Evolutionary conservation across 2,888 invertebrate species (phyloP).

Genomic region (Agriopis aurantiaria): DNA sequence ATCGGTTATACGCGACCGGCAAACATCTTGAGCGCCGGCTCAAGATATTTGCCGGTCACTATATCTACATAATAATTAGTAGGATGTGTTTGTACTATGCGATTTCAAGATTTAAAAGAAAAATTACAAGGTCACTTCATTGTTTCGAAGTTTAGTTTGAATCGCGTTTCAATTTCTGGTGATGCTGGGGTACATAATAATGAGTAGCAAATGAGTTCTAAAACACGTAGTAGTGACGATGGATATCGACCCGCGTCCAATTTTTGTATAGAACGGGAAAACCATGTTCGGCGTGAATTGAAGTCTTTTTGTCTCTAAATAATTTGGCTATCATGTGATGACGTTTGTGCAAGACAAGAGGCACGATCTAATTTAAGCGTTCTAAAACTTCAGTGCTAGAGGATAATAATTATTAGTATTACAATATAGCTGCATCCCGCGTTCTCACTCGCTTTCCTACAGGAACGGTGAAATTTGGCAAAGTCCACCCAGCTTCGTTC

Average conservation of each 20-base stretch:
- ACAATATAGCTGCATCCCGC: neutral
- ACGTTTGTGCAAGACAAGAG: conserved; percentile 1
- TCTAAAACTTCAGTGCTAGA: neutral
- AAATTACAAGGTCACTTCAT: conserved; percentile 23
- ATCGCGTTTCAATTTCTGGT: conserved; percentile 23
- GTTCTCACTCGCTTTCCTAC: neutral
- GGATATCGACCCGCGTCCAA: conserved; percentile 39
- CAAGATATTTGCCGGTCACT: no score
- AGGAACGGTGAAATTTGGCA: no score
- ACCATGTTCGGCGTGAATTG: conserved; percentile 38
- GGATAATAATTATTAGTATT: neutral
- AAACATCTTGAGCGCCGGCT: no score
- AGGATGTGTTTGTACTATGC: neutral
- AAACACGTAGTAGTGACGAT: conserved; percentile 30
- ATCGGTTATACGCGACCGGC: no score
- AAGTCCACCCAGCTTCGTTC: no score
- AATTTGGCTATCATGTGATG: conserved; percentile 36
- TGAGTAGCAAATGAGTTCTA: conserved; percentile 24
- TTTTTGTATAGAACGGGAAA: conserved; percentile 44
- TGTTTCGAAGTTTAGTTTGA: conserved; percentile 17
- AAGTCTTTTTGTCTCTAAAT: conserved; percentile 40
- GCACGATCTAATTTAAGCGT: neutral
- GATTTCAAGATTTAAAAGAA: conserved; percentile 7
- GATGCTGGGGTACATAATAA: conserved; percentile 18
- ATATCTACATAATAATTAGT: neutral